Conservation (phyloP, 2,113 vertebrate species). For the Camarhynchus parvulus region DNA sequence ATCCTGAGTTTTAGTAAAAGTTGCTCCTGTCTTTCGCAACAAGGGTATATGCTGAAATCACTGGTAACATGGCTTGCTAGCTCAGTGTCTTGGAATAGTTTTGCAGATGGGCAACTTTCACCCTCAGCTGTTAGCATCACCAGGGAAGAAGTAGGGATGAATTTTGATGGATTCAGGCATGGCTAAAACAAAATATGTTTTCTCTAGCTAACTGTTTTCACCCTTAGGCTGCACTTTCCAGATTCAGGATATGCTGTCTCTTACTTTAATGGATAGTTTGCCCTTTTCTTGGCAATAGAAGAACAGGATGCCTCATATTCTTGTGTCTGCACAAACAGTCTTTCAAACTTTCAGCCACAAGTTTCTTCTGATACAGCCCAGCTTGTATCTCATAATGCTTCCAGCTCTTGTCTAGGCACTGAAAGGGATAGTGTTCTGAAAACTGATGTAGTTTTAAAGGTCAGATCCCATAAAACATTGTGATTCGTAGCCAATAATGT, state of each 20-base stretch:
- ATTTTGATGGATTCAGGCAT: not conserved
- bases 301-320: not conserved
- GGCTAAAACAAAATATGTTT: not conserved
- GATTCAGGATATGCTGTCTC: not conserved
- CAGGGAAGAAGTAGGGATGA: not conserved
- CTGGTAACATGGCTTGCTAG: not conserved
- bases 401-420: not conserved
- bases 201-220: not conserved
- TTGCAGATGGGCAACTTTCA: not conserved
- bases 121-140: not conserved
- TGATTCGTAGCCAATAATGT: not conserved
- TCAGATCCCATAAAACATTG: not conserved
- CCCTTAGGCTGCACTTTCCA: not conserved
- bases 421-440: conserved; percentile 2
- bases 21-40: not conserved
- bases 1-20: not conserved
- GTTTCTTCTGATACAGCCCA: not conserved
- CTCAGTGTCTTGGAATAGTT: not conserved
- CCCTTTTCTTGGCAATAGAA: not conserved
- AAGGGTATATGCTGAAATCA: not conserved
- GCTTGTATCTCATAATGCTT: not conserved
- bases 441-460: conserved; percentile 20
- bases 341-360: not conserved
- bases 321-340: not conserved
- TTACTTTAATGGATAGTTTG: not conserved